Evolutionary conservation across 2,113 vertebrate genomes (phyloP), one percentile per base, ranked within the genome.

Genomic region (Strigops habroptila): DNA sequence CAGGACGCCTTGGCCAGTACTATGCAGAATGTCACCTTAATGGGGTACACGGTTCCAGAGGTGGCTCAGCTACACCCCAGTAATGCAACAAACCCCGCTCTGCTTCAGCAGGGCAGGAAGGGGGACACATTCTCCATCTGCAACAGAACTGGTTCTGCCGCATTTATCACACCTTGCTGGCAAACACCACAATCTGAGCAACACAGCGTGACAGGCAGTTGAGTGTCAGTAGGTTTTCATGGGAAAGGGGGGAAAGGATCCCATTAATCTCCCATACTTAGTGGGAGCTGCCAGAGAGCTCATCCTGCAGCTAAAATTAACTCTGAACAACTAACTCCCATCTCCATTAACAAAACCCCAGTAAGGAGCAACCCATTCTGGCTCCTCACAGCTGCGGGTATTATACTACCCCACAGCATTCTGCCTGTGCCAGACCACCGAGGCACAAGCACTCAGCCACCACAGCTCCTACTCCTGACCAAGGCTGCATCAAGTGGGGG

Each of bases 391-490:
- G 57, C 79, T 39, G 18, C 33, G 30, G 14, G 33, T 37, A 11
- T 73, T 43, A 35, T 2, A 9, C 25, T 8, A 12, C 52, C 43
- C 67, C 24, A 43, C 86, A 91, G 67, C 39, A 71, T 49, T 68
- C 52, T 39, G 48, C 74, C 67, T 13, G 15, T 25, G 51, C 57
- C 41, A 23, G 28, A 6, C 49, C 31, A 23, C 73, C 4, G 5
- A 64, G 75, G 53, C 53, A 49, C 25, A 37, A 46, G 39, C 41
- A 9, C 46, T 18, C 0, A 0, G 13, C 59, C 12, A 3, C 49
- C 62, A 11, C 0, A 0, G 28, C 44, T 59, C 67, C 41, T 0
- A 0, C 52, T 64, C 41, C 77, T 5, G 30, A 25, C 62, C 4
- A 2, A 35, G 67, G 28, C 79, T 86, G 86, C 24, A 3, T 28